These are phyloP conservation scores for Zeugodacus cucurbitae DNA, from an alignment of 1,140 invertebrate species.

Conservation along the genomic window DNA sequence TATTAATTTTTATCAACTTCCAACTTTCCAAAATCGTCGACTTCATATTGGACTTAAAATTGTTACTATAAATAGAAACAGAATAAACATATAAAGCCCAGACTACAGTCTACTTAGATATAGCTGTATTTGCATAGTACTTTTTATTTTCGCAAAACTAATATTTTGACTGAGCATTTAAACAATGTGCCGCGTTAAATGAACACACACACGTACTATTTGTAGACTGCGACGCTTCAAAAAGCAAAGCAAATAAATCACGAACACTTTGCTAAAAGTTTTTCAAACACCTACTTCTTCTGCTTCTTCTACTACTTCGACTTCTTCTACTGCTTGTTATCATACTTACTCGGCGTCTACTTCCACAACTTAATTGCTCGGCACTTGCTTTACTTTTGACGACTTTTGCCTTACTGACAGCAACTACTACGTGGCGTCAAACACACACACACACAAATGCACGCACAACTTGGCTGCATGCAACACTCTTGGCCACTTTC, in stretches of 20 bases:
- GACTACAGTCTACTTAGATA: too few species aligned
- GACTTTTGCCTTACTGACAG: background rate
- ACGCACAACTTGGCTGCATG: background rate
- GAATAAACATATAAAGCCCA: too few species aligned
- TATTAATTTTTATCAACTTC: too few species aligned
- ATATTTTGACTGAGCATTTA: background rate
- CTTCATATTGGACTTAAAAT: too few species aligned
- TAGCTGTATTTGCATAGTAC: too few species aligned
- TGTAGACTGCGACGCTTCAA: background rate
- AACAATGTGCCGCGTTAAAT: background rate
- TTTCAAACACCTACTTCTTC: background rate
- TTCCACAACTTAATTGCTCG: background rate
- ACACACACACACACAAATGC: background rate
- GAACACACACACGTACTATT: background rate
- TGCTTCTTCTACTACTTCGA: background rate
- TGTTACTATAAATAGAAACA: too few species aligned
- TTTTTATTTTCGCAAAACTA: background rate
- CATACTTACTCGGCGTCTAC: background rate
- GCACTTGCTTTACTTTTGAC: background rate
- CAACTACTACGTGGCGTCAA: background rate
- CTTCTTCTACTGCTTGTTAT: background rate
- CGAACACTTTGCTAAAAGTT: constrained; percentile 8
- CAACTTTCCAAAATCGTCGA: too few species aligned
- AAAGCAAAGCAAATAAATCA: constrained; percentile 24
- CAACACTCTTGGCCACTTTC: background rate